phyloP scores from a whole-genome alignment of 2,888 invertebrate species.

The Trissolcus japonicus region DNA sequence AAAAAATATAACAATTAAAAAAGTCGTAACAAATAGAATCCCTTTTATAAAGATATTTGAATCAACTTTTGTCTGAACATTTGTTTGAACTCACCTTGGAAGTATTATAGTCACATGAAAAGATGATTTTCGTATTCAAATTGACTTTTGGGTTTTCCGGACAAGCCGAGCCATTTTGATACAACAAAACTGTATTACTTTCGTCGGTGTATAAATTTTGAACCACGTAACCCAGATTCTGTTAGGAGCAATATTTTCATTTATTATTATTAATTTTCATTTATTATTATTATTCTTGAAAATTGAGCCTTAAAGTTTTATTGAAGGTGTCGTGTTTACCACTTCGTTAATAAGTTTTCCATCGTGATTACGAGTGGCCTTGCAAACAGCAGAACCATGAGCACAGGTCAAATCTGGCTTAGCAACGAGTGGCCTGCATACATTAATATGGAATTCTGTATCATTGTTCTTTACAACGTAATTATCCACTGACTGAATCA shows the following conservation, averaged over 20 bases:
- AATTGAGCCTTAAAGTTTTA: not conserved
- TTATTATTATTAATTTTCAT: not conserved
- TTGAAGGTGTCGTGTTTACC: slow-evolving; percentile 55
- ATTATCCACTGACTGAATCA: slow-evolving; percentile 63
- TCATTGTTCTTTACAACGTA: slow-evolving; percentile 62
- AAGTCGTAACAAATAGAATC: not conserved
- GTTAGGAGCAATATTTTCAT: slow-evolving; percentile 12
- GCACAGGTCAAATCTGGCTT: slow-evolving; percentile 62
- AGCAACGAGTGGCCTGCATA: slow-evolving; percentile 67
- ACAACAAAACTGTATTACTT: slow-evolving; percentile 61
- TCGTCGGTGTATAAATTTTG: slow-evolving; percentile 61
- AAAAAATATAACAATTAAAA: slow-evolving; percentile 9
- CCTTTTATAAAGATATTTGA: not conserved
- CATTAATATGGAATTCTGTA: slow-evolving; percentile 68
- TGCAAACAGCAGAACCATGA: slow-evolving; percentile 67
- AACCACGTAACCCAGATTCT: slow-evolving; percentile 67
- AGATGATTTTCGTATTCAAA: slow-evolving; percentile 64
- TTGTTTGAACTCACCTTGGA: slow-evolving; percentile 22
- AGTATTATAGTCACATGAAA: slow-evolving; percentile 60
- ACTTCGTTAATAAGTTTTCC: slow-evolving; percentile 62
- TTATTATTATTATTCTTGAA: not conserved
- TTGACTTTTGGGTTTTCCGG: slow-evolving; percentile 59
- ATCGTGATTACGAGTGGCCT: slow-evolving; percentile 56
- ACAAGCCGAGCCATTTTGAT: slow-evolving; percentile 63
- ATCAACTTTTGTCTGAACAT: too few relatives aligned